phyloP scores from a whole-genome alignment of 1,140 invertebrate genomes.

The Ips nitidus region DNA sequence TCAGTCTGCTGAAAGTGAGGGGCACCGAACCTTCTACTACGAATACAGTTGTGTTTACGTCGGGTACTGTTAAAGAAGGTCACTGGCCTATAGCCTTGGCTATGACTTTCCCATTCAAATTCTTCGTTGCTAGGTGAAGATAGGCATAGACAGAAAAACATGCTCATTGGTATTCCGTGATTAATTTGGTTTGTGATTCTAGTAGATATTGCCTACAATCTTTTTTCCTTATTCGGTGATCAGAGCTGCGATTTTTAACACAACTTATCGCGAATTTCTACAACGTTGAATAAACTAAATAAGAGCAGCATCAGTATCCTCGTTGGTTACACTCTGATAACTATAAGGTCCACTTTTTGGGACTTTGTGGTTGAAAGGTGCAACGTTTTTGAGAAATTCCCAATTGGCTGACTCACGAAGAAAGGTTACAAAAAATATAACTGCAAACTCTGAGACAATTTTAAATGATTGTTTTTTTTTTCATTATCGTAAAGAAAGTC shows the following conservation, averaged over 20 bases:
- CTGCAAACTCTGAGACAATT: conserved; percentile 2
- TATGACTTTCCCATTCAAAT: conserved; percentile 46
- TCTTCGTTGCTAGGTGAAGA: conserved; percentile 18
- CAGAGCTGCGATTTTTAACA: too few species aligned
- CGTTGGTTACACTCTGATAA: conserved; percentile 13
- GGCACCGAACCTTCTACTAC: conserved; percentile 42
- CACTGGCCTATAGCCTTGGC: conserved; percentile 51
- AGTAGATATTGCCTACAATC: too few species aligned
- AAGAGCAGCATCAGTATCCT: conserved; percentile 9
- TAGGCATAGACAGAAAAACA: conserved; percentile 5
- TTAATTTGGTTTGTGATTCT: too few species aligned
- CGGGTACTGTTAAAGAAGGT: conserved; percentile 50
- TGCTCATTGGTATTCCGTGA: neutral
- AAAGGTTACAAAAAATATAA: conserved; percentile 13
- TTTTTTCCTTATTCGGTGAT: too few species aligned
- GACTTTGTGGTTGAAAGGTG: conserved; percentile 6
- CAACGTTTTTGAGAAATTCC: conserved; percentile 8
- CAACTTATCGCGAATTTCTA: too few species aligned
- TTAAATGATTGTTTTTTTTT: conserved; percentile 6
- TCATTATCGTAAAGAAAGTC: neutral
- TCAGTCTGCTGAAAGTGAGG: conserved; percentile 33
- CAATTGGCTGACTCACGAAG: conserved; percentile 9
- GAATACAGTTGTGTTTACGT: conserved; percentile 50
- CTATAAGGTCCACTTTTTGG: conserved; percentile 16
- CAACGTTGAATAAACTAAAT: neutral